Conservation (phyloP, 2,888 invertebrate species). For the Lucinisca nassula region DNA sequence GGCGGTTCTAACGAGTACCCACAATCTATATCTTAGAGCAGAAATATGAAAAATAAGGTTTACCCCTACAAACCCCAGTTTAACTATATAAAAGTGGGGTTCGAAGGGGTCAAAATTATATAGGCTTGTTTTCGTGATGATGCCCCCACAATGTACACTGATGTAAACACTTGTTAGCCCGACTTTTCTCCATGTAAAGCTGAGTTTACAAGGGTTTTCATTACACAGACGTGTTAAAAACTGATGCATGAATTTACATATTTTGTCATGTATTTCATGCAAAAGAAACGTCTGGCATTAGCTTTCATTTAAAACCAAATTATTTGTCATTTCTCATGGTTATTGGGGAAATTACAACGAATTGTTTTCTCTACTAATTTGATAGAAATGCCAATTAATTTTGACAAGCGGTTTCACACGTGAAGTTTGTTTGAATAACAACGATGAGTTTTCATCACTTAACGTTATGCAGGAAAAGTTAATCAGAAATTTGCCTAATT, state of each 20-base stretch:
- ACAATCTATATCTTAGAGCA: no score
- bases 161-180: no score
- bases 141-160: no score
- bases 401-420: constrained; percentile 12
- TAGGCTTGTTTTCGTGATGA: no score
- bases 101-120: no score
- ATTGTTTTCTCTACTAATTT: constrained; percentile 9
- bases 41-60: no score
- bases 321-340: neutral
- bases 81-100: no score
- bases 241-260: neutral
- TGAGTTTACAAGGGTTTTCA: no score
- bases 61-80: no score
- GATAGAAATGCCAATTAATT: constrained; percentile 14
- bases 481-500: constrained; percentile 5
- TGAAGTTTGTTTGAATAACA: constrained; percentile 2
- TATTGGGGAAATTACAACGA: neutral
- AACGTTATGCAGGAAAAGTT: neutral
- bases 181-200: no score
- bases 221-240: no score
- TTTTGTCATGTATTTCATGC: neutral
- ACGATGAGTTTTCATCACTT: constrained; percentile 4
- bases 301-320: constrained; percentile 1
- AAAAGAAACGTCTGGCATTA: neutral
- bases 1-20: no score